Evolutionary conservation across 2,888 invertebrate genomes (phyloP), one percentile per base, ranked within the genome.

Genomic region (Diarsia brunnea): DNA sequence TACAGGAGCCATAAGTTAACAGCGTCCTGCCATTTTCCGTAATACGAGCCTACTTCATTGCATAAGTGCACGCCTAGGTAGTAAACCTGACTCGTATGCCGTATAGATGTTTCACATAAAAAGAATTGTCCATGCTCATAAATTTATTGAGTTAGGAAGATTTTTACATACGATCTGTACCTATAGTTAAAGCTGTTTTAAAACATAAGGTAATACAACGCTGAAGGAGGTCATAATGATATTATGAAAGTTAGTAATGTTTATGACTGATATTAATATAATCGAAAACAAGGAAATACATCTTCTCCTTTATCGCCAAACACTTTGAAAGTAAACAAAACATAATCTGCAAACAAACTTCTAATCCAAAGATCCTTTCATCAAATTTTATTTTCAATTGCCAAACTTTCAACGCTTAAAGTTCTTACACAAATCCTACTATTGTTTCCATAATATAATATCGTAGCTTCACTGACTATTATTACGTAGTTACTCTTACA

Each of bases 401-500:
- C 51, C 27, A 67, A 77, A 85, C 69, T 84, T 84, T 81, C 27
- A 49, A 27, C 43, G 38, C 38, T 43, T 72, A 70, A 88, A 87
- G 77, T 86, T 86, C 58, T 47, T 73, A 82, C 76, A 90, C 87
- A 90, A 89, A 88, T 89, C 86, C 83, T 82, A 78, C 79, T 81
- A 87, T 88, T 88, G 88, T 90, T 90, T 88, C 87, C 88, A 81
- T 87, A 86, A 86, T 86, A 89, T 88, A 88, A 87, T 85, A 89
- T 90, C 86, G 88, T 81, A 79, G 86, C 81, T 87, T 85, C 86
- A 87, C 86, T 87, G 87, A 88, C 88, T 88, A 82, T 89, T 89
- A 86, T 88, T 88, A 88, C 87, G 79, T 88, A 88, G 88, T 88
- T 88, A 87, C 89, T 90, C 89, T 91, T 89, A 85, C 89, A 91